Percentiles rank a stretch among this genome's conserved stretches.
phyloP scores from a whole-genome alignment of 2,888 invertebrate species.

The Gortyna flavago region DNA sequence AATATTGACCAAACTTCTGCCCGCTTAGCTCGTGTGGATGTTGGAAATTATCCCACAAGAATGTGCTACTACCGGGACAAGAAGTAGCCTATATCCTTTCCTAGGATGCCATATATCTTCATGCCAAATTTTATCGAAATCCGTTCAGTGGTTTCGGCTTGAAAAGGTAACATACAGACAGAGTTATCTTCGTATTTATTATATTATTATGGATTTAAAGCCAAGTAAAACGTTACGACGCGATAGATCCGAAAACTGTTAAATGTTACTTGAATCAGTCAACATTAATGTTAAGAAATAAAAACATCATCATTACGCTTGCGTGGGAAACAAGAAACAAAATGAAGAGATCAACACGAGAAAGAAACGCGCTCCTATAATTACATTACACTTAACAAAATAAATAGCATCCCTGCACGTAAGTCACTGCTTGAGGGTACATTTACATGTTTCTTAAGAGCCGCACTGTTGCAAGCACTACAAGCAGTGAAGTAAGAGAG shows the following conservation, averaged over 20 bases:
- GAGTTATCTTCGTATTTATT: too few relatives aligned
- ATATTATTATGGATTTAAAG: not conserved
- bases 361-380: constrained; percentile 33
- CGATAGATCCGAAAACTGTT: not conserved
- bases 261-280: not conserved
- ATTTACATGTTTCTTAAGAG: constrained; percentile 71
- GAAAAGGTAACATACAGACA: too few relatives aligned
- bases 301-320: constrained; percentile 11
- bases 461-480: constrained; percentile 54
- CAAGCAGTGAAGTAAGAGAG: constrained; percentile 64
- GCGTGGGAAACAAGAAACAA: constrained; percentile 19
- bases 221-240: not conserved
- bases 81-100: too few relatives aligned
- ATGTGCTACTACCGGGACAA: too few relatives aligned
- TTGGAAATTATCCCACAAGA: too few relatives aligned
- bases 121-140: too few relatives aligned
- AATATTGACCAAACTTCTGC: not conserved
- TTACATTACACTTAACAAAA: constrained; percentile 56
- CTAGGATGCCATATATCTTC: too few relatives aligned
- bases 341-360: constrained; percentile 24
- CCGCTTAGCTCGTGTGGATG: too few relatives aligned
- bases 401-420: constrained; percentile 66
- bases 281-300: not conserved
- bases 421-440: constrained; percentile 64
- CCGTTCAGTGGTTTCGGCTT: too few relatives aligned